Evolutionary conservation across 2,888 invertebrate genomes (phyloP).

Genomic region (Latheticus oryzae): DNA sequence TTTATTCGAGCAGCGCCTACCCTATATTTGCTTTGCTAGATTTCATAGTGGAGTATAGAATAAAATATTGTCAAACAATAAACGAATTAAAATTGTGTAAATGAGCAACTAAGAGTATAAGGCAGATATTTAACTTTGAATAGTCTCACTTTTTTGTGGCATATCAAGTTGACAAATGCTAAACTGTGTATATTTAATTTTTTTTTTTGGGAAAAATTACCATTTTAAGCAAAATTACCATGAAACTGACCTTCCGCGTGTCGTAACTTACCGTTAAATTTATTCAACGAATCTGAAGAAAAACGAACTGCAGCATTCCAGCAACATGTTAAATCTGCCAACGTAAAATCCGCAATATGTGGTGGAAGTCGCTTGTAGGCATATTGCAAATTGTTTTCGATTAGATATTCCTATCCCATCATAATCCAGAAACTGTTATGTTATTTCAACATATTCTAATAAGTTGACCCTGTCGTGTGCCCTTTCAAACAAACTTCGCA

Average conservation of each 20-base stretch:
- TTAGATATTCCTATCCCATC: conserved; percentile 34
- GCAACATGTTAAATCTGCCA: conserved; percentile 23
- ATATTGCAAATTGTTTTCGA: conserved; percentile 34
- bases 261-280: conserved; percentile 9
- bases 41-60: too few species aligned
- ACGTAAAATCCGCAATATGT: conserved; percentile 28
- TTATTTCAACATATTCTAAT: conserved; percentile 31
- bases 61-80: too few species aligned
- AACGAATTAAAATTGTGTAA: too few species aligned
- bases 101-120: too few species aligned
- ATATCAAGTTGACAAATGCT: too few species aligned
- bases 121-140: too few species aligned
- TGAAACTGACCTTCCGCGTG: conserved; percentile 14
- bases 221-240: too few species aligned
- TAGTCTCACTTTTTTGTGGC: too few species aligned
- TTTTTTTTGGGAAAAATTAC: too few species aligned
- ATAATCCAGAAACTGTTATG: conserved; percentile 32
- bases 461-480: conserved; percentile 25
- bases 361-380: conserved; percentile 29
- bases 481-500: conserved; percentile 16
- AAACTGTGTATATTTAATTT: too few species aligned
- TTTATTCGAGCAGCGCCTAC: too few species aligned
- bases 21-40: too few species aligned
- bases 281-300: conserved; percentile 17
- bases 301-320: conserved; percentile 12